Conservation (phyloP, 2,113 vertebrate species). For the Mionectes macconnelli region DNA sequence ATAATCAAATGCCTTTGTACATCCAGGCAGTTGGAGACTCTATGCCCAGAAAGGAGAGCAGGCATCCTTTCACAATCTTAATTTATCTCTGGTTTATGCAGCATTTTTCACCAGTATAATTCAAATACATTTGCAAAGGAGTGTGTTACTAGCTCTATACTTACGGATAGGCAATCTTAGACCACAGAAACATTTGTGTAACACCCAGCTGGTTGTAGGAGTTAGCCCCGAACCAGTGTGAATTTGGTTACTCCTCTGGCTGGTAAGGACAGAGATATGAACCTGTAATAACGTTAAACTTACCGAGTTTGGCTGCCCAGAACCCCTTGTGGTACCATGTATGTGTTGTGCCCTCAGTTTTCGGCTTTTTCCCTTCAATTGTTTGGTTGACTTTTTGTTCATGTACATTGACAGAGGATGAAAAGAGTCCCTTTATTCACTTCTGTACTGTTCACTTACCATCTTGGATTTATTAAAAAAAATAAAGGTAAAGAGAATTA, state of each 20-base stretch:
- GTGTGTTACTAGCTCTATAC: background rate
- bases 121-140: background rate
- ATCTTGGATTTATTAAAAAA: background rate
- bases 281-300: background rate
- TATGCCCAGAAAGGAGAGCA: background rate
- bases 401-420: background rate
- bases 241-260: background rate
- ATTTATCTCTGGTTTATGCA: background rate
- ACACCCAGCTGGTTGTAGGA: constrained; percentile 13
- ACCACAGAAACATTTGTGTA: background rate
- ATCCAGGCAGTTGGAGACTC: background rate
- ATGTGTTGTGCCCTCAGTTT: background rate
- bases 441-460: background rate
- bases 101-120: background rate
- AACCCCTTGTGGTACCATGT: fast-evolving
- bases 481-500: background rate
- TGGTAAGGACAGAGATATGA: background rate
- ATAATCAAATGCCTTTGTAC: background rate
- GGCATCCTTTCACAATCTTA: background rate
- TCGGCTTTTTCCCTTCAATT: background rate
- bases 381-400: background rate
- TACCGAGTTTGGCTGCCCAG: fast-evolving
- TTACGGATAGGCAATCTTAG: background rate
- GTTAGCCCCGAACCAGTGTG: background rate
- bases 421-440: background rate